A percentile compares a stretch with the other conserved stretches of the same genome.
phyloP scores from a whole-genome alignment of 1,140 invertebrate genomes.

The Drosophila orosa region DNA sequence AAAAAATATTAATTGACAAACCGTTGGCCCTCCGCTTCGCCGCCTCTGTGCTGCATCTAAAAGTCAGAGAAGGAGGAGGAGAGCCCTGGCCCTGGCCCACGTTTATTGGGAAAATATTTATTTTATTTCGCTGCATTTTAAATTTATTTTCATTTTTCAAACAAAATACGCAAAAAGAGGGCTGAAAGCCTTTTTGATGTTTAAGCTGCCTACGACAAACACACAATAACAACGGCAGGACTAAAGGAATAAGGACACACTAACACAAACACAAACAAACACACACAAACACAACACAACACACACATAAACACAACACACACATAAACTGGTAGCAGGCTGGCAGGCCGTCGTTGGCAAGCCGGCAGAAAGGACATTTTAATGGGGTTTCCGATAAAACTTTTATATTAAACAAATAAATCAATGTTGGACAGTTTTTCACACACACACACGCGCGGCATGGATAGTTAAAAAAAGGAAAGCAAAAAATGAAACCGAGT shows the following conservation, averaged over 20 bases:
- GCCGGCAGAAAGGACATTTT: constrained; percentile 83
- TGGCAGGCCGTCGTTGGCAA: constrained; percentile 61
- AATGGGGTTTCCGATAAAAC: constrained; percentile 83
- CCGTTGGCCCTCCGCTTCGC: constrained; percentile 16
- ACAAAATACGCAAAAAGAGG: constrained; percentile 72
- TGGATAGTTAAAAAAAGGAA: constrained; percentile 67
- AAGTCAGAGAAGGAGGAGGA: constrained; percentile 46
- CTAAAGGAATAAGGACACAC: constrained; percentile 28
- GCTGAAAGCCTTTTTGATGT: constrained; percentile 80
- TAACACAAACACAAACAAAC: constrained; percentile 41
- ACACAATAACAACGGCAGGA: constrained; percentile 53
- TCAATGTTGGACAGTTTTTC: constrained; percentile 81
- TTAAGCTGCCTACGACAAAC: constrained; percentile 80
- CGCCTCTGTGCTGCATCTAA: constrained; percentile 25
- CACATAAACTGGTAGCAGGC: constrained; percentile 43
- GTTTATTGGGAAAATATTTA: constrained; percentile 80
- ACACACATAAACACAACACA: constrained; percentile 9
- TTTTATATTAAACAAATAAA: constrained; percentile 84
- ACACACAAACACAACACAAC: constrained; percentile 15
- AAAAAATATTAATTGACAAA: constrained; percentile 77
- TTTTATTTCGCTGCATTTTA: constrained; percentile 80
- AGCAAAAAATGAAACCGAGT: constrained; percentile 54
- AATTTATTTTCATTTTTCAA: constrained; percentile 80
- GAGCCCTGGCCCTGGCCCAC: constrained; percentile 43
- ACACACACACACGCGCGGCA: constrained; percentile 57